A percentile compares a stretch with the other conserved stretches of the same genome.
These are phyloP conservation scores for Psylliodes chrysocephalus DNA, from an alignment of 2,888 invertebrate genomes.

Conservation along the genomic window DNA sequence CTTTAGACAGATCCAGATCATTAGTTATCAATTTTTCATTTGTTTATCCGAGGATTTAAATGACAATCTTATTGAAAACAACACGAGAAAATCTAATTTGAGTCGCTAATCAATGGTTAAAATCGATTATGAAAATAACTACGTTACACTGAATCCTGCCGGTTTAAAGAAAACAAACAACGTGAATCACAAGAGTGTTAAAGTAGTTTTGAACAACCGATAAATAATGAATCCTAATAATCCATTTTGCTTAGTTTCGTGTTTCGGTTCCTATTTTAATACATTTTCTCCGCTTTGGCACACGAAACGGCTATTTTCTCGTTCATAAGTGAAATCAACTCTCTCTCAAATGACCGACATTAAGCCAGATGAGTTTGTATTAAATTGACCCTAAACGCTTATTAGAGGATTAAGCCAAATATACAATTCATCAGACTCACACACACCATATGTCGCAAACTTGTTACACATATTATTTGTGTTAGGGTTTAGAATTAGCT, in stretches of 20 bases:
- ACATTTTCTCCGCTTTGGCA: constrained; percentile 11
- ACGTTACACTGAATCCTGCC: too few species aligned
- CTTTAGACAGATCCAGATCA: too few species aligned
- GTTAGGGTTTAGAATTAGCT: too few species aligned
- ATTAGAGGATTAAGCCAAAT: constrained; percentile 7
- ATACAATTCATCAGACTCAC: neutral
- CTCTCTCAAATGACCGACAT: constrained; percentile 11
- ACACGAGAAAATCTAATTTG: too few species aligned
- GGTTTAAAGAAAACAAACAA: constrained; percentile 2
- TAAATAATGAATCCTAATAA: neutral
- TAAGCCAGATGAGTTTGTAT: neutral
- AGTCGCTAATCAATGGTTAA: too few species aligned
- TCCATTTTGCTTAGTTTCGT: constrained; percentile 7
- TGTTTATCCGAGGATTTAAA: too few species aligned
- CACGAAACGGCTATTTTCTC: constrained; percentile 14
- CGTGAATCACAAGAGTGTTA: constrained; percentile 5
- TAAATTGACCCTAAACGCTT: constrained; percentile 3
- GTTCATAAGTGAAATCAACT: constrained; percentile 13
- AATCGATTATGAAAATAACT: too few species aligned
- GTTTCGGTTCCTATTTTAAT: constrained; percentile 8
- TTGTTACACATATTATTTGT: neutral
- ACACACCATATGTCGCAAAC: neutral
- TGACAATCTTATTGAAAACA: too few species aligned
- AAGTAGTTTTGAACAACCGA: constrained; percentile 5
- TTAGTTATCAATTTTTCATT: too few species aligned